Conservation (phyloP, 2,888 invertebrate genomes). For the Lymantria dispar region DNA sequence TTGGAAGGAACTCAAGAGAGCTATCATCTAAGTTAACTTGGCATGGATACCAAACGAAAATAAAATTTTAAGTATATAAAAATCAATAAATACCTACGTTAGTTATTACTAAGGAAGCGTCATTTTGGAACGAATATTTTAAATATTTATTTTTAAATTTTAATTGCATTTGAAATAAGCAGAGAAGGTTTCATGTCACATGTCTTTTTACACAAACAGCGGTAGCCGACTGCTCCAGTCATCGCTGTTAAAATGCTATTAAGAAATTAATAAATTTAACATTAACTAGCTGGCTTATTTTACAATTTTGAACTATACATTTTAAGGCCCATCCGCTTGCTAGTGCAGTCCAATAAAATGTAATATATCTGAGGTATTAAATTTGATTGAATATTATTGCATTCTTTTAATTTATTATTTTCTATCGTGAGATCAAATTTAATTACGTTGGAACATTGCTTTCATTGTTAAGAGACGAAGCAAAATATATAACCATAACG, state of each 20-base stretch:
- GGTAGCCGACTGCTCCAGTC: background rate
- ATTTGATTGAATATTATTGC: too few relatives aligned
- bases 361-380: too few relatives aligned
- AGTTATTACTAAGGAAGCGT: constrained; percentile 62
- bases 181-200: constrained; percentile 35
- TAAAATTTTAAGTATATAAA: constrained; percentile 36
- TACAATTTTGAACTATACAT: too few relatives aligned
- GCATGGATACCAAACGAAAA: constrained; percentile 38
- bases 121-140: constrained; percentile 47
- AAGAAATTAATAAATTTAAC: too few relatives aligned
- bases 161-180: constrained; percentile 24
- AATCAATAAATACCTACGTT: constrained; percentile 53
- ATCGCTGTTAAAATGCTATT: background rate
- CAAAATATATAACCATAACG: too few relatives aligned
- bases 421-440: too few relatives aligned
- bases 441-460: too few relatives aligned
- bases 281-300: too few relatives aligned
- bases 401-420: too few relatives aligned
- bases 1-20: constrained; percentile 24
- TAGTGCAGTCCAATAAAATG: too few relatives aligned
- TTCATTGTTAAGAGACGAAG: too few relatives aligned
- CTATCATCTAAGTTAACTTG: constrained; percentile 29
- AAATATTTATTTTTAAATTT: constrained; percentile 18
- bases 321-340: too few relatives aligned
- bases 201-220: background rate